phyloP scores from a whole-genome alignment of 2,888 invertebrate genomes.

The Choristoneura rosaceana region DNA sequence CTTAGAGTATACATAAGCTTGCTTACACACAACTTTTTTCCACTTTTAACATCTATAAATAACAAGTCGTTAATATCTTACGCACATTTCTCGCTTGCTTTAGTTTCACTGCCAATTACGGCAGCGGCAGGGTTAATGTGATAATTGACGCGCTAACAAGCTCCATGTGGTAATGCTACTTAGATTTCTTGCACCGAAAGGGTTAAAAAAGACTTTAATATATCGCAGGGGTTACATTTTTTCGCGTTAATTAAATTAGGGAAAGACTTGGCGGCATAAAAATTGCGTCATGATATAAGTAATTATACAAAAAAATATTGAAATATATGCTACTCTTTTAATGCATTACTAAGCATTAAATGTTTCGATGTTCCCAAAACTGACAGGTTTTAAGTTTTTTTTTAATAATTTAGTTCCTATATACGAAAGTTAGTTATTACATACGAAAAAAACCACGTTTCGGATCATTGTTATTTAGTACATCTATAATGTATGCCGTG shows the following conservation, averaged over 20 bases:
- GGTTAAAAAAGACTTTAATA: constrained; percentile 32
- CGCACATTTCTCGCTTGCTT: constrained; percentile 54
- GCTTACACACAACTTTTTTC: too few species aligned
- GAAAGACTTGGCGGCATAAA: constrained; percentile 7
- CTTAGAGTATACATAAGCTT: too few species aligned
- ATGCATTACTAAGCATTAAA: too few species aligned
- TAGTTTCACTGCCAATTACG: constrained; percentile 64
- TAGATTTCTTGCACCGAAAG: constrained; percentile 30
- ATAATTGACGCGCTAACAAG: constrained; percentile 64
- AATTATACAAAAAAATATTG: too few species aligned
- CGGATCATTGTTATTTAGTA: too few species aligned
- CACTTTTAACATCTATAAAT: neutral
- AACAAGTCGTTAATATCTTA: constrained; percentile 45
- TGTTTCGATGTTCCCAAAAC: too few species aligned
- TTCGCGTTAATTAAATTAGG: constrained; percentile 26
- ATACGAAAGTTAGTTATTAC: too few species aligned
- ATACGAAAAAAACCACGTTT: too few species aligned
- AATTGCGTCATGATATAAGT: neutral
- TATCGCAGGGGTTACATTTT: constrained; percentile 25
- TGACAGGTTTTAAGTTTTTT: too few species aligned
- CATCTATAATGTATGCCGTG: too few species aligned
- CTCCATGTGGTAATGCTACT: constrained; percentile 41
- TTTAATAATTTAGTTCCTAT: too few species aligned
- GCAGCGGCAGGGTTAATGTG: constrained; percentile 63
- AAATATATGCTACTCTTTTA: too few species aligned